Evolutionary conservation across 1,140 invertebrate genomes (phyloP), one percentile per base, ranked within the genome.

Genomic region (Cyphomyrmex costatus): DNA sequence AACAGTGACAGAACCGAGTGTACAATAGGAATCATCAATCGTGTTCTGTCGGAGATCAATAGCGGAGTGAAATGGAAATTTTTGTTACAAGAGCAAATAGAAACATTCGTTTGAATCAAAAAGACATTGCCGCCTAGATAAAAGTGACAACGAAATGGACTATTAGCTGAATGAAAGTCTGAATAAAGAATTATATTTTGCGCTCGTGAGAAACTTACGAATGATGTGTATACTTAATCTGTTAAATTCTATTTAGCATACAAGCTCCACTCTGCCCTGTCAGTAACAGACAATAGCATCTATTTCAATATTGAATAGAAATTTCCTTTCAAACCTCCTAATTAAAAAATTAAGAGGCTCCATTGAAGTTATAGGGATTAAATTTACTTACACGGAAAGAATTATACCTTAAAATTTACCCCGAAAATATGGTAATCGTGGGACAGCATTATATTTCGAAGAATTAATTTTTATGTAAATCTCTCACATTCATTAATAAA

Each of bases 61-160:
- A 58, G 68, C 14, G 24, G 21, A 73, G 36, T 30, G 79, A 83
- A 49, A 83, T 74, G 56, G 68, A 83, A 83, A 74, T 83, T 73
- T 60, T 73, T 42, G 53, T 71, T 42, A 19, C 3, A 5, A 58
- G n/a, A n/a, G 33, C 36, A 33, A 68, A 74, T 33, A 19, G 36
- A 2, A 24, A 10, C 27, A 36, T 73, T 83, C 73, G 46, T 79
- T 49, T 24, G 79, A 83, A 83, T 83, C 53, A 83, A 82, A 83
- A 42, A 49, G 53, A 60, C 53, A 74, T 49, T 46, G 79, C n/a
- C 42, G 68, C n/a, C 19, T 27, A 61, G 0, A n/a, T 61, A 73
- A 74, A n/a, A 58, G 53, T 33, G 19, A 12, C 24, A 16, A 12
- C 19, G 33, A n/a, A 61, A 49, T 49, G 42, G 53, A 74, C 56